These are phyloP conservation scores for Bolinopsis microptera DNA, from an alignment of 37 sponge, comb jelly and placozoan genomes.

Conservation along the genomic window DNA sequence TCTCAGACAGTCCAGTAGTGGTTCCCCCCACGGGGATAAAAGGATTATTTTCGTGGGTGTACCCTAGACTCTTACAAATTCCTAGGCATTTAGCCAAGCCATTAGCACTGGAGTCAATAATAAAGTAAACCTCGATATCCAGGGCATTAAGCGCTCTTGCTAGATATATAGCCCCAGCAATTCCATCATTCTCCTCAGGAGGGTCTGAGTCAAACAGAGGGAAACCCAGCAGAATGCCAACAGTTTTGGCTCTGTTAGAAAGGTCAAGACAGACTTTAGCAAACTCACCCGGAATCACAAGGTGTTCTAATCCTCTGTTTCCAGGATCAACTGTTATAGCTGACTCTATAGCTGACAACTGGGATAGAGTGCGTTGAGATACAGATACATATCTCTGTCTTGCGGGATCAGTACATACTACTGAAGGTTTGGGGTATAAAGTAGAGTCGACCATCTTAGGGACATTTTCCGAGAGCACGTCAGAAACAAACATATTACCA, in stretches of 20 bases:
- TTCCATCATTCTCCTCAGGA: slow-evolving; percentile 67
- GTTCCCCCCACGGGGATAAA: not conserved
- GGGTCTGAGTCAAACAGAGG: slow-evolving; percentile 65
- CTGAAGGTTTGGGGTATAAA: not conserved
- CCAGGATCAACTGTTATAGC: slow-evolving; percentile 76
- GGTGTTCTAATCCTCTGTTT: slow-evolving; percentile 58
- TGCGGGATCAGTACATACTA: not conserved
- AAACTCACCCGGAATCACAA: slow-evolving; percentile 72
- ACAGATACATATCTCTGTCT: not conserved
- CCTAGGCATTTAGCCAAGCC: not conserved
- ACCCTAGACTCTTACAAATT: not conserved
- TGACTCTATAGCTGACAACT: slow-evolving; percentile 68
- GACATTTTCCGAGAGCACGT: slow-evolving; percentile 35
- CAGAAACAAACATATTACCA: slow-evolving; percentile 87
- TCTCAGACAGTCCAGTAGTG: not conserved
- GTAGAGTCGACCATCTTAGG: not conserved
- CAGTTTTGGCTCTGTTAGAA: slow-evolving; percentile 70
- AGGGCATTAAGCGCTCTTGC: slow-evolving; percentile 20
- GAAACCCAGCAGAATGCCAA: slow-evolving; percentile 79
- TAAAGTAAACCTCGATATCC: not conserved
- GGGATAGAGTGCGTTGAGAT: not conserved
- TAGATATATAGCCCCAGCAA: slow-evolving; percentile 33
- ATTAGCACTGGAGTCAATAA: not conserved
- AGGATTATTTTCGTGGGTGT: not conserved
- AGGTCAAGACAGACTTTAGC: slow-evolving; percentile 71